Conservation (phyloP, 2,113 vertebrate species). For the Heliornis fulica region DNA sequence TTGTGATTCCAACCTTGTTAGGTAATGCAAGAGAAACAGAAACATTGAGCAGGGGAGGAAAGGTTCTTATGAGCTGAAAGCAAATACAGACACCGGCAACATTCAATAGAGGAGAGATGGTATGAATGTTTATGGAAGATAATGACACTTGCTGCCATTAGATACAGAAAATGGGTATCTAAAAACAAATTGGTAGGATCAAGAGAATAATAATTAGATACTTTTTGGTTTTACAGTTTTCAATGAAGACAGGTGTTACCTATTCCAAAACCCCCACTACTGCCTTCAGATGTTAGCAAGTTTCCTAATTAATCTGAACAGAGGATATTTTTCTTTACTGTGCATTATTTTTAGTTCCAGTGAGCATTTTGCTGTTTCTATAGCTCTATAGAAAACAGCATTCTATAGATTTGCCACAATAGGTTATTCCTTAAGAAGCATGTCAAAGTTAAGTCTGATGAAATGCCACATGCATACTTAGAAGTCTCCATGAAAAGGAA, state of each 20-base stretch:
- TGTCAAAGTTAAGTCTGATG: not conserved
- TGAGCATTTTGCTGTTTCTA: not conserved
- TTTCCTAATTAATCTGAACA: not conserved
- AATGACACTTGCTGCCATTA: not conserved
- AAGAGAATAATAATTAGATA: not conserved
- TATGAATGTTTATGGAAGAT: not conserved
- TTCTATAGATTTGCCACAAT: not conserved
- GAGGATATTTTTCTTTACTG: not conserved
- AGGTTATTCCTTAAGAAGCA: not conserved
- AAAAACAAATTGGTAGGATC: not conserved
- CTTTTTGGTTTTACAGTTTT: not conserved
- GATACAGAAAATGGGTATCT: not conserved
- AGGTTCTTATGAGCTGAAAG: not conserved
- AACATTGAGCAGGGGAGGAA: not conserved
- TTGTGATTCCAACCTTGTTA: not conserved
- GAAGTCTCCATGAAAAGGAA: not conserved
- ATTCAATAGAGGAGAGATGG: not conserved
- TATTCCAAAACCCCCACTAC: not conserved
- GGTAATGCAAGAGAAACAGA: not conserved
- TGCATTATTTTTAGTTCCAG: not conserved
- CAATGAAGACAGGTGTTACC: not conserved
- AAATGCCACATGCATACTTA: accelerated
- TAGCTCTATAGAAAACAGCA: not conserved
- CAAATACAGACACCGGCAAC: not conserved
- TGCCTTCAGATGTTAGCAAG: not conserved